Conservation (phyloP, 2,113 vertebrate genomes). For the Pao palembangensis region DNA sequence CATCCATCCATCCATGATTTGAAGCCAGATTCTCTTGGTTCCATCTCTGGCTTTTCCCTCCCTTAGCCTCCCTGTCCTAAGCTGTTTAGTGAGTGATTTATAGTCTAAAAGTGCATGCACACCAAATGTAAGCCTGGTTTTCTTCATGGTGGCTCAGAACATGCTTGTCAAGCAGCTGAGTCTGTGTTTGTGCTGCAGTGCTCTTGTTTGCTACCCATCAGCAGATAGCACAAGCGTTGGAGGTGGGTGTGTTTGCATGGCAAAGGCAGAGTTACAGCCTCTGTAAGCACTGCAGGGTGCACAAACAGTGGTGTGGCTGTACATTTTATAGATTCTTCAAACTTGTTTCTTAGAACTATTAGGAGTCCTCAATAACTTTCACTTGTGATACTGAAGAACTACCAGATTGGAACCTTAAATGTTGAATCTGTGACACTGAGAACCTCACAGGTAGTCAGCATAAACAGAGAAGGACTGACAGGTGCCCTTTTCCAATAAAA, state of each 20-base stretch:
- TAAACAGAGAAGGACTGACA: too few relatives aligned
- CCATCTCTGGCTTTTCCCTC: neutral
- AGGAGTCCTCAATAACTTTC: too few relatives aligned
- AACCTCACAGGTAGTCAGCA: too few relatives aligned
- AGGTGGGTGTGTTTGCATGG: constrained; percentile 16
- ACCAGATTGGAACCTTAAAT: too few relatives aligned
- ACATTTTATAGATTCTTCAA: neutral
- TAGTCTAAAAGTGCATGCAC: neutral
- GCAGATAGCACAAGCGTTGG: constrained; percentile 25
- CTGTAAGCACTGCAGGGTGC: constrained; percentile 11
- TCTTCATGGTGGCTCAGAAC: constrained; percentile 13
- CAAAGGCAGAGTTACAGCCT: constrained; percentile 8
- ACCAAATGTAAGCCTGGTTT: neutral
- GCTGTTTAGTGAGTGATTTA: neutral
- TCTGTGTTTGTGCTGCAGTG: neutral
- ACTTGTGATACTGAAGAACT: too few relatives aligned
- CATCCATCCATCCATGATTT: neutral
- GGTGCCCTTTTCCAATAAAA: too few relatives aligned
- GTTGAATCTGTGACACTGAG: too few relatives aligned
- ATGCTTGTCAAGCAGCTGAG: constrained; percentile 8
- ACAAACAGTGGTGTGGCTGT: neutral
- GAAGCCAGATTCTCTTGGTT: neutral
- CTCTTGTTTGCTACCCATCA: constrained; percentile 25
- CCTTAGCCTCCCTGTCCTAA: neutral
- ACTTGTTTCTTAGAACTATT: neutral